A percentile compares a stretch with the other conserved stretches of the same genome.
Conservation (phyloP, 1,140 invertebrate species). For the Leptinotarsa undecemlineata region DNA sequence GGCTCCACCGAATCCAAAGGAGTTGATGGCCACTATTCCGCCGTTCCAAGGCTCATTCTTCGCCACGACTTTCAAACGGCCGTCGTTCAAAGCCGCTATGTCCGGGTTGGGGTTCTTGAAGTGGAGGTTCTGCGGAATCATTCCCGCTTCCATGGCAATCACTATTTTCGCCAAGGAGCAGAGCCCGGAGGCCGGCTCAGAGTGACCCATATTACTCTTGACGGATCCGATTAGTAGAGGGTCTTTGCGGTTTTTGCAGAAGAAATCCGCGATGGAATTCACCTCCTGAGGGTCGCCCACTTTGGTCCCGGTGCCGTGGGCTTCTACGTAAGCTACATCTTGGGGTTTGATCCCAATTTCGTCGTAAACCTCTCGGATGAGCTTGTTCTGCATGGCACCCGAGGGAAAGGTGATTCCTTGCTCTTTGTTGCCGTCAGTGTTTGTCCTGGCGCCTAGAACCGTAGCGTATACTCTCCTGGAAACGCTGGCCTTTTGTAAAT, state of each 20-base stretch:
- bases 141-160: conserved; percentile 84
- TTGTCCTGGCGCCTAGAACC: conserved; percentile 82
- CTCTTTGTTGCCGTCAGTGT: conserved; percentile 88
- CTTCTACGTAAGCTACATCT: conserved; percentile 87
- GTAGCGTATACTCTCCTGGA: conserved; percentile 85
- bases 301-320: conserved; percentile 95
- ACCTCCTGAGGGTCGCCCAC: conserved; percentile 95
- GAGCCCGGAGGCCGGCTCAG: conserved; percentile 90
- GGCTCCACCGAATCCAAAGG: conserved; percentile 96
- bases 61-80: conserved; percentile 84
- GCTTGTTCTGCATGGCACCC: conserved; percentile 80
- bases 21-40: conserved; percentile 86
- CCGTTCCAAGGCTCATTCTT: conserved; percentile 81
- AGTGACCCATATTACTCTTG: conserved; percentile 98
- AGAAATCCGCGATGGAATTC: conserved; percentile 89
- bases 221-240: conserved; percentile 92
- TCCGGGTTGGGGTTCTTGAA: conserved; percentile 84
- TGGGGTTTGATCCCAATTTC: conserved; percentile 81
- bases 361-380: conserved; percentile 84
- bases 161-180: conserved; percentile 90
- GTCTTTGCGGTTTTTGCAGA: conserved; percentile 79
- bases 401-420: conserved; percentile 91
- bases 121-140: conserved; percentile 90
- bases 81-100: conserved; percentile 85
- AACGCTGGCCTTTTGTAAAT: conserved; percentile 74